Percentiles rank a stretch among this genome's conserved stretches.
phyloP scores from a whole-genome alignment of 1,140 invertebrate genomes.

The Gerris buenoi region DNA sequence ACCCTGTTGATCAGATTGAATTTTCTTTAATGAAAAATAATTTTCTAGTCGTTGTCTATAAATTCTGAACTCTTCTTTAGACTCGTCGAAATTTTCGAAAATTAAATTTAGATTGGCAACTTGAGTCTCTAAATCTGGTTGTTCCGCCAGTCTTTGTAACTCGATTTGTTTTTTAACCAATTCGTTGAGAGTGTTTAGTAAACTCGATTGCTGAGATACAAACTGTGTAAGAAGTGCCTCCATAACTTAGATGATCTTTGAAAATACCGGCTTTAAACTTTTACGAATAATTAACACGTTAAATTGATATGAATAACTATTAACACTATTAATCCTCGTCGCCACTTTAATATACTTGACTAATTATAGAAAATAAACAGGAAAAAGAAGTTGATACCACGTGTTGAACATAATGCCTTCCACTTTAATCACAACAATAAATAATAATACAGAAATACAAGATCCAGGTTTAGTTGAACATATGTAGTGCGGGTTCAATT shows the following conservation, averaged over 20 bases:
- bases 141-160: background rate
- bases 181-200: background rate
- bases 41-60: background rate
- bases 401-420: too few relatives aligned
- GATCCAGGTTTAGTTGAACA: too few relatives aligned
- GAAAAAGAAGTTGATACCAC: too few relatives aligned
- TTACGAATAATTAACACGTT: too few relatives aligned
- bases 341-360: background rate
- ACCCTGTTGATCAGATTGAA: background rate
- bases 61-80: background rate
- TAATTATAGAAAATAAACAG: too few relatives aligned
- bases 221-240: background rate
- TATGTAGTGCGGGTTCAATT: too few relatives aligned
- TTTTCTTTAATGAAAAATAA: background rate
- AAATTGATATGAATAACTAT: too few relatives aligned
- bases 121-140: background rate
- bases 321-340: too few relatives aligned
- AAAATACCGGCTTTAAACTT: too few relatives aligned
- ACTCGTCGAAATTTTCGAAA: background rate
- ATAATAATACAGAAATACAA: too few relatives aligned
- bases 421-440: too few relatives aligned
- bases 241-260: too few relatives aligned
- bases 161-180: background rate
- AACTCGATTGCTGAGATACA: background rate
- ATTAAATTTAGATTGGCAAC: background rate